Evolutionary conservation across 2,888 invertebrate species (phyloP), one percentile per base, ranked within the genome.

Genomic region (Drosophila cognata): DNA sequence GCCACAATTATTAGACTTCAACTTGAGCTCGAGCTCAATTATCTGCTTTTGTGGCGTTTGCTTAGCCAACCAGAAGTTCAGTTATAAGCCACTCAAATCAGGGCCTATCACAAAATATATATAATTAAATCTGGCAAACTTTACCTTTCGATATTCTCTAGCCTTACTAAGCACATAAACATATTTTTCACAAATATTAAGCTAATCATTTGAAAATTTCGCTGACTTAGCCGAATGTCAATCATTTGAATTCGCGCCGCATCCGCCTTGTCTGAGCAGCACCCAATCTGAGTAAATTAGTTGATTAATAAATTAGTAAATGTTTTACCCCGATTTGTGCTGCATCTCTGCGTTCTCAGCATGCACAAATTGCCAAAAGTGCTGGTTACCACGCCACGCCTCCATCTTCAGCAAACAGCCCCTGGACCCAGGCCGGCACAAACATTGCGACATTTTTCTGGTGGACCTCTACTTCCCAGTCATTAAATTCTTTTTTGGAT

Each of bases 371-470:
- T 21, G 21, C 0, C 0, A 21, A 43, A 43, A 3, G 43, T 43
- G 43, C 43, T 43, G 11, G 43, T 43, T 11, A 2, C 1, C 8
- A 8, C 1, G 43, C 6, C 43, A 43, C 43, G 43, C 21, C 11
- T 21, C 43, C 43, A 43, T 43, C 43, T 21, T 11, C 2, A 21
- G 6, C 43, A 43, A 43, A 43, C 11, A 43, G 21, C 0, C 2
- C 43, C 21, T 11, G 1, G 43, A 3, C 0, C 5, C 43, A 7
- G 2, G 5, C 1, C 10, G 4, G 0, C n/a, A 11, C 43, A 43
- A 41, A 0, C 2, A 21, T 0, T 43, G 6, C 0, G 11, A 21
- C 43, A 43, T n/a, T 43, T 43, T 1, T 2, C 0, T 10, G n/a
- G 0, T 2, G 36, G 18, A n/a, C 0, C 0, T 5, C n/a, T n/a